A percentile compares a stretch with the other conserved stretches of the same genome.
phyloP scores from a whole-genome alignment of 2,797 vertebrate genomes.

The Gymnopithys bicolor region DNA sequence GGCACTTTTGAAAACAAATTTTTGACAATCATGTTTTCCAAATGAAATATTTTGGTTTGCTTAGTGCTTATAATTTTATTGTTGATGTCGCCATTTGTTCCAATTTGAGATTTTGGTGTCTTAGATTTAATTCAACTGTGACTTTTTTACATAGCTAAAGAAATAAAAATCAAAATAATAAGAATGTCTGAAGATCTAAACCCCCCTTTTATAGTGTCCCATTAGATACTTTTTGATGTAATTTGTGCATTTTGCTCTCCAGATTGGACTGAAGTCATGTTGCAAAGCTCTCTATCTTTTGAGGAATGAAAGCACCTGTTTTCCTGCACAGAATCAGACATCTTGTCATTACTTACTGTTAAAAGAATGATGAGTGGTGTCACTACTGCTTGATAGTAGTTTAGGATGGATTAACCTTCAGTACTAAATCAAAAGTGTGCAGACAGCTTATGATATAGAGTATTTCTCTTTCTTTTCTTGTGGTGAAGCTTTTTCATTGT shows the following conservation, averaged over 20 bases:
- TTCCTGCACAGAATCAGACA: neutral
- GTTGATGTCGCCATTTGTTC: neutral
- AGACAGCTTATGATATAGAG: neutral
- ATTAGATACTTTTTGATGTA: neutral
- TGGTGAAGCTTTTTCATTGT: neutral
- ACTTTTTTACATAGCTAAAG: neutral
- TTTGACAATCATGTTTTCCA: neutral
- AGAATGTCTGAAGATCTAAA: neutral
- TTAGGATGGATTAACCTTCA: neutral
- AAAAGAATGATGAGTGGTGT: neutral
- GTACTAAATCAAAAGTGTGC: neutral
- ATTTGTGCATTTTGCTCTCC: neutral
- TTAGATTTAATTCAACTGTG: neutral
- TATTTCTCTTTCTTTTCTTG: neutral
- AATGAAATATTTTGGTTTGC: neutral
- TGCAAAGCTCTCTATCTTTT: neutral
- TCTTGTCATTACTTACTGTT: neutral
- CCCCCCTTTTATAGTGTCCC: accelerated
- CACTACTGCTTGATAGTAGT: neutral
- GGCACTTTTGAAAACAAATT: neutral
- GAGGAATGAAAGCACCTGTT: neutral
- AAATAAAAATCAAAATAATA: neutral
- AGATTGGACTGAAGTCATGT: neutral
- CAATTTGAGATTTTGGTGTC: neutral
- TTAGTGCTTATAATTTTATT: neutral